phyloP scores from a whole-genome alignment of 2,888 invertebrate genomes.

The Esperia sulphurella region DNA sequence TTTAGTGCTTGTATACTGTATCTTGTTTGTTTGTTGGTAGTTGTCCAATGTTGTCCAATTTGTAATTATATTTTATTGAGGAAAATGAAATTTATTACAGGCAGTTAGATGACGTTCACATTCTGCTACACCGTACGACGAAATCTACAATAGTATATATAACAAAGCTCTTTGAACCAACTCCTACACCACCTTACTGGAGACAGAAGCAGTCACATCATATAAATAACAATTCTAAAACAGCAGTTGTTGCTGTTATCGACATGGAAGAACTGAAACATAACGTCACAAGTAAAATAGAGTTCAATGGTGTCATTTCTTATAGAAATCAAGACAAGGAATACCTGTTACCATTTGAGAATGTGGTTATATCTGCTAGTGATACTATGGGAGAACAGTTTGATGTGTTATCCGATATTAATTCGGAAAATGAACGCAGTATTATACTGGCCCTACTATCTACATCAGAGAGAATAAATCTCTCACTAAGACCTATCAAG shows the following conservation, averaged over 20 bases:
- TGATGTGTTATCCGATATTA: conserved; percentile 39
- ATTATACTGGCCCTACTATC: conserved; percentile 39
- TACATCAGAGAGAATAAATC: conserved; percentile 39
- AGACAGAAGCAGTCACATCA: conserved; percentile 25
- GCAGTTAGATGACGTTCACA: conserved; percentile 38
- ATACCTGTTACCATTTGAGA: conserved; percentile 44
- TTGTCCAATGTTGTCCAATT: too few species aligned
- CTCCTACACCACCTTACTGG: conserved; percentile 38
- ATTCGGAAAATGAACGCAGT: conserved; percentile 10
- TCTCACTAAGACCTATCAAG: conserved; percentile 40
- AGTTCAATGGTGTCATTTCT: conserved; percentile 42
- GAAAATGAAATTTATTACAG: conserved; percentile 49
- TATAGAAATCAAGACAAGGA: conserved; percentile 35
- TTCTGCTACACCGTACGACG: conserved; percentile 36
- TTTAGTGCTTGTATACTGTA: too few species aligned
- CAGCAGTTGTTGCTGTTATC: conserved; percentile 36
- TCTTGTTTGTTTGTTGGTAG: too few species aligned
- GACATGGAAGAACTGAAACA: conserved; percentile 43
- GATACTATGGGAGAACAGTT: conserved; percentile 44
- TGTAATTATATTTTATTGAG: too few species aligned
- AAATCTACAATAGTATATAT: conserved; percentile 40
- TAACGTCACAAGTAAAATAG: conserved; percentile 33
- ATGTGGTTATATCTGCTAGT: conserved; percentile 38
- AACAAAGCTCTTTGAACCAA: conserved; percentile 46
- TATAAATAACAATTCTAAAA: conserved; percentile 24